Evolutionary conservation across 2,888 invertebrate species (phyloP).

Genomic region (Drosophila formosana): DNA sequence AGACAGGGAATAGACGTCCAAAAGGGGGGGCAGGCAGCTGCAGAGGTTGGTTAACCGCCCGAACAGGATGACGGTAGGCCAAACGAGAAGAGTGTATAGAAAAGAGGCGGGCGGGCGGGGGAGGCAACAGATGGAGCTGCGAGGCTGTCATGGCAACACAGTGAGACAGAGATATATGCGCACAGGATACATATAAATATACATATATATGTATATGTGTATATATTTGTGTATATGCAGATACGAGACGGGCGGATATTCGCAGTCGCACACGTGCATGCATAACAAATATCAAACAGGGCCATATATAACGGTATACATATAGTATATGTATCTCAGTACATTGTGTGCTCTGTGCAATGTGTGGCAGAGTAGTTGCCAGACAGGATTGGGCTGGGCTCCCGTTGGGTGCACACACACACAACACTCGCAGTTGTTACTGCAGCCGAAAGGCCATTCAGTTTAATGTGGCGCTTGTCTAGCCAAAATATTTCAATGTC

Average conservation of each 20-base stretch:
- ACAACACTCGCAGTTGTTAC: slow-evolving; percentile 1
- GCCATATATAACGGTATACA: slow-evolving; percentile 40
- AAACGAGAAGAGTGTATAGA: background rate
- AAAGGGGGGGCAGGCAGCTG: background rate
- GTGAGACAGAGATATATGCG: slow-evolving; percentile 19
- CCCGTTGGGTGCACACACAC: slow-evolving; percentile 10
- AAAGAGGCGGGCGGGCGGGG: background rate
- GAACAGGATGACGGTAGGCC: slow-evolving; percentile 49
- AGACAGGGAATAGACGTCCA: slow-evolving; percentile 31
- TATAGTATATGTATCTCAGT: slow-evolving; percentile 4
- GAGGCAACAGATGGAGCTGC: slow-evolving; percentile 12
- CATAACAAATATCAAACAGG: slow-evolving; percentile 63
- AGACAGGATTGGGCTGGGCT: slow-evolving; percentile 58
- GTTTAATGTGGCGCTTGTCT: slow-evolving; percentile 71
- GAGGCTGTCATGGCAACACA: slow-evolving; percentile 49
- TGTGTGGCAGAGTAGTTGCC: slow-evolving; percentile 53
- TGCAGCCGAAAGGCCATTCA: slow-evolving; percentile 58
- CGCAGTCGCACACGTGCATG: slow-evolving; percentile 62
- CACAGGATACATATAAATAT: slow-evolving; percentile 11
- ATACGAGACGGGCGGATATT: slow-evolving; percentile 39
- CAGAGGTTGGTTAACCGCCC: slow-evolving; percentile 45
- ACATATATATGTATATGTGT: background rate
- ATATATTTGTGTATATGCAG: slow-evolving; percentile 4
- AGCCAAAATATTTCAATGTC: slow-evolving; percentile 62
- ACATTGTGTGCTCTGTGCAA: slow-evolving; percentile 10